Percentiles rank a stretch among this genome's conserved stretches.
phyloP scores from a whole-genome alignment of 2,797 vertebrate species.

The Galagoides demidoff region DNA sequence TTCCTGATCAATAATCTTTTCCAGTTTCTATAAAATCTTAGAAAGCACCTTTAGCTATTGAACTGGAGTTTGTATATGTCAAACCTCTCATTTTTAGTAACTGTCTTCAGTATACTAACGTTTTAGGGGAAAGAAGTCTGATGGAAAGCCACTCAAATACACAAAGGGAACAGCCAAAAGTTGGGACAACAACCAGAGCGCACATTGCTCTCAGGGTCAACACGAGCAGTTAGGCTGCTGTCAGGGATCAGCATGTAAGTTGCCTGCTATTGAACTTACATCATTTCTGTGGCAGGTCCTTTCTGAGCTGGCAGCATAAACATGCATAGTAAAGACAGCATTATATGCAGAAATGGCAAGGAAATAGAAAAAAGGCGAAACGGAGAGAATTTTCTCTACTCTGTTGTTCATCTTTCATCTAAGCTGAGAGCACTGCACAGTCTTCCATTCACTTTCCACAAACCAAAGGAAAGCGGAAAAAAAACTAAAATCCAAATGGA shows the following conservation, averaged over 20 bases:
- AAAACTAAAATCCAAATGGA: not conserved
- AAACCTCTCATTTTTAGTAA: slow-evolving; percentile 27
- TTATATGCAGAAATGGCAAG: not conserved
- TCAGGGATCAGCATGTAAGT: not conserved
- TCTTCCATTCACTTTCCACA: not conserved
- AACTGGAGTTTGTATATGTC: slow-evolving; percentile 48
- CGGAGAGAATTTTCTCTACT: not conserved
- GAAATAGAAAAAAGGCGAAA: not conserved
- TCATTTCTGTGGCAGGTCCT: slow-evolving; percentile 17
- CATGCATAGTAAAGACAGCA: slow-evolving; percentile 18
- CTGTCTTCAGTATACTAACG: not conserved
- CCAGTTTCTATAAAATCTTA: slow-evolving; percentile 45
- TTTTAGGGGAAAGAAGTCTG: not conserved
- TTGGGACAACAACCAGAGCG: not conserved
- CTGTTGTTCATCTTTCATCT: not conserved
- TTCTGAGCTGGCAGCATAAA: not conserved
- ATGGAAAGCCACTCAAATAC: slow-evolving; percentile 48
- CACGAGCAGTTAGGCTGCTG: not conserved
- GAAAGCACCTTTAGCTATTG: slow-evolving; percentile 24
- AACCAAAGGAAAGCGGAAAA: not conserved
- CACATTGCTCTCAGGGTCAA: slow-evolving; percentile 14
- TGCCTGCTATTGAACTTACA: not conserved
- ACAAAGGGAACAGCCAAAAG: not conserved
- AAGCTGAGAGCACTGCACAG: not conserved
- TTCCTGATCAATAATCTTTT: slow-evolving; percentile 49